A percentile compares a stretch with the other conserved stretches of the same genome.
These are phyloP conservation scores for Eolophus roseicapilla DNA, from an alignment of 2,113 vertebrate species.

Conservation along the genomic window DNA sequence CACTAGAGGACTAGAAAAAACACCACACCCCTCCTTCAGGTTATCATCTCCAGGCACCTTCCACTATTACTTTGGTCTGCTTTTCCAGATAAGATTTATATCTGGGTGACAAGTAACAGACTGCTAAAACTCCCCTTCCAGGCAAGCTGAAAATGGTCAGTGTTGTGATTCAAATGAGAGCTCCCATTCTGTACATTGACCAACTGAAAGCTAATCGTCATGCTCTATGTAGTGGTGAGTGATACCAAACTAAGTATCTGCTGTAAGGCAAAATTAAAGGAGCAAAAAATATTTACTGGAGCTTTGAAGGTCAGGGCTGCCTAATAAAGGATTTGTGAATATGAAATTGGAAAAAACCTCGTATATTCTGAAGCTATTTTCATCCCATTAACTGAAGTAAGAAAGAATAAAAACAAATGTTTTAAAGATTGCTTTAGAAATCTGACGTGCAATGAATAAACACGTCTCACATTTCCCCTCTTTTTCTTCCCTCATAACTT, in stretches of 20 bases:
- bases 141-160: not conserved
- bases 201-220: constrained; percentile 31
- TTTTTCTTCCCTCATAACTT: too few species aligned
- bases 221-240: not conserved
- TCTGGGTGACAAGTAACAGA: constrained; percentile 7
- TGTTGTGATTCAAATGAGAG: not conserved
- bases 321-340: constrained; percentile 67
- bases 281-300: constrained; percentile 55
- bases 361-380: constrained; percentile 74
- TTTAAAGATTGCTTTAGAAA: constrained; percentile 66
- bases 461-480: not conserved
- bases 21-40: not conserved
- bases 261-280: constrained; percentile 62
- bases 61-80: not conserved
- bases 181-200: constrained; percentile 2
- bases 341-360: constrained; percentile 69
- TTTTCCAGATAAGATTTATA: not conserved
- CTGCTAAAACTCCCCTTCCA: not conserved
- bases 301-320: constrained; percentile 69
- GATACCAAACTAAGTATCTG: constrained; percentile 34
- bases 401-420: constrained; percentile 71
- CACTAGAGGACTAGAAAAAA: not conserved
- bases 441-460: not conserved
- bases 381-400: constrained; percentile 71
- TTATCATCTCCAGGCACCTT: not conserved